Evolutionary conservation across 2,888 invertebrate genomes (phyloP), one percentile per base, ranked within the genome.

Genomic region (Eupithecia abbreviata): DNA sequence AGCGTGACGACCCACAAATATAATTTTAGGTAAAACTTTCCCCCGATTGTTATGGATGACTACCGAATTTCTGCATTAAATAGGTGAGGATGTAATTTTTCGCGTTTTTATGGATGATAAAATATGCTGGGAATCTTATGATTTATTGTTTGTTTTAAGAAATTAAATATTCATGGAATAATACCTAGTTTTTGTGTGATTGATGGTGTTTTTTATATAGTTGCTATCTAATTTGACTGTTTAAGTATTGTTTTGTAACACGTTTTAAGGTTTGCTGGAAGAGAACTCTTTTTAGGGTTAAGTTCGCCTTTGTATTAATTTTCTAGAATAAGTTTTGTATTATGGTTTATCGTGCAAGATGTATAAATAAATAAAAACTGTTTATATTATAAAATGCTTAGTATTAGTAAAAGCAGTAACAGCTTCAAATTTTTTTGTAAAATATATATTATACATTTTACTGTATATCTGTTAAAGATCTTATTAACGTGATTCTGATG

Each of bases 1-100:
- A 93, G 93, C 95, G 94, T 95, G 95, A 95, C 95, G 95, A 93
- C 94, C 95, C 94, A 94, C 94, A 95, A 95, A 95, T 95, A 95
- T 94, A 93, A 95, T 95, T 90, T 94, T 93, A 92, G 92, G 93
- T 92, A 91, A 93, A 93, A 93, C 91, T 93, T 93, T 93, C 92
- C 91, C 93, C 90, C 89, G 87, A 87, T 89, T 86, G 88, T 88
- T 91, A 89, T 88, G 87, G 87, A 88, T 90, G 89, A 88, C 90
- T 89, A 87, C 88, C 85, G 89, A 90, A 91, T 90, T 90, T 86
- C 87, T 89, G 91, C 91, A 92, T 89, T 90, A 88, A 87, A 86
- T 87, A 88, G 85, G 86, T 87, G 87, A 84, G 82, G 85, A 84
- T 80, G 79, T 78, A 78, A 78, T 83, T 84, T 82, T 81, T 79